Conservation (phyloP, 2,113 vertebrate genomes). For the Dipodomys ordii region DNA sequence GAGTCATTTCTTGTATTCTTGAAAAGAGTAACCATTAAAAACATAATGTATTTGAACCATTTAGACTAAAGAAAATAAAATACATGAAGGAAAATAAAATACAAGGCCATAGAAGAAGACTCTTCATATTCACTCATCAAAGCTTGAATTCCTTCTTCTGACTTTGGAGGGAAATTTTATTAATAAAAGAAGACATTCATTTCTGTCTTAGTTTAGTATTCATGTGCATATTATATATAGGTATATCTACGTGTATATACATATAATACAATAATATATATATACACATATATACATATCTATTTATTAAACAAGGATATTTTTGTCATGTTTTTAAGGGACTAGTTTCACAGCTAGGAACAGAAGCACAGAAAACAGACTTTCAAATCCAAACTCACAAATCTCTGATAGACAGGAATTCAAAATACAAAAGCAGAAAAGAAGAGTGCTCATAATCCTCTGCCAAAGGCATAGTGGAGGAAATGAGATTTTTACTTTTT, state of each 20-base stretch:
- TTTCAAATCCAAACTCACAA: slow-evolving; percentile 40
- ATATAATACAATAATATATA: no score
- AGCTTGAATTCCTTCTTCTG: background rate
- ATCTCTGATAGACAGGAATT: slow-evolving; percentile 53
- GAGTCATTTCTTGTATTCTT: background rate
- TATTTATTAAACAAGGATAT: background rate
- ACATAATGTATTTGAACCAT: background rate
- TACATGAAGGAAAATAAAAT: background rate
- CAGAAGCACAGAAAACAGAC: slow-evolving; percentile 36
- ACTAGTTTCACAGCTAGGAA: background rate
- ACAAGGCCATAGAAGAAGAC: background rate
- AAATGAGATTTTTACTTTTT: slow-evolving; percentile 50
- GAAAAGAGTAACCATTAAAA: background rate
- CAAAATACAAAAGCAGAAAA: slow-evolving; percentile 46
- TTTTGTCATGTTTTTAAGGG: background rate
- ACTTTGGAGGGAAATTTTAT: background rate
- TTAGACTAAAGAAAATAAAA: background rate
- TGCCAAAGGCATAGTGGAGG: slow-evolving; percentile 15
- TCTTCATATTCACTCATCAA: background rate
- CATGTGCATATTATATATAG: background rate
- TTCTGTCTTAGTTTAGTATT: background rate
- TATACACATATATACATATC: background rate
- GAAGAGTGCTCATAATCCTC: slow-evolving; percentile 20
- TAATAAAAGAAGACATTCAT: background rate
- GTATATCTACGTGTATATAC: background rate